These are phyloP conservation scores for Acipenser ruthenus DNA, from an alignment of 2,797 vertebrate species.

Conservation along the genomic window DNA sequence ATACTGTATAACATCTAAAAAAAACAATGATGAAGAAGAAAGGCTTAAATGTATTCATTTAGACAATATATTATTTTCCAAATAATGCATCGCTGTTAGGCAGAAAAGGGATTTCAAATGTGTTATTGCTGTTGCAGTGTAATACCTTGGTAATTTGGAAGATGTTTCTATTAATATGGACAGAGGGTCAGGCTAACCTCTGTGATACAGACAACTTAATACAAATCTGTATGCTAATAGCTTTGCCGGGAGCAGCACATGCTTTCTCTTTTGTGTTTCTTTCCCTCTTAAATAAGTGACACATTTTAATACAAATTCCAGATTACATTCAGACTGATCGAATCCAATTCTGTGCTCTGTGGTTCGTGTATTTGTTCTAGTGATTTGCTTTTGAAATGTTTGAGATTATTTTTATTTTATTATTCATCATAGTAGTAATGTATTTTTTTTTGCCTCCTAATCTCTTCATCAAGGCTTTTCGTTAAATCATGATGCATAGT, in stretches of 20 bases:
- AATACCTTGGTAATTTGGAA: slow-evolving; percentile 15
- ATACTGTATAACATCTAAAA: not conserved
- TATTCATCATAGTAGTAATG: slow-evolving; percentile 60
- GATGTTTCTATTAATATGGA: slow-evolving; percentile 22
- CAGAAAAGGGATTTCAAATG: slow-evolving; percentile 10
- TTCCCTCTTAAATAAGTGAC: slow-evolving; percentile 28
- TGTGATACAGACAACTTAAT: slow-evolving; percentile 39
- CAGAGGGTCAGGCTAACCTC: slow-evolving; percentile 24
- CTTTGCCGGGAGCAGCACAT: slow-evolving; percentile 37
- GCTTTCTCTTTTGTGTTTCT: slow-evolving; percentile 39
- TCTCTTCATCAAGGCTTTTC: slow-evolving; percentile 79
- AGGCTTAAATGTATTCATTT: slow-evolving; percentile 4
- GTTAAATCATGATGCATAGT: slow-evolving; percentile 82
- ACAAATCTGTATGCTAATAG: slow-evolving; percentile 50
- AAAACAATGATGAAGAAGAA: not conserved
- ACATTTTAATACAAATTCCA: slow-evolving; percentile 59
- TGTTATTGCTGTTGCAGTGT: slow-evolving; percentile 12
- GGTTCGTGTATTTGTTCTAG: slow-evolving; percentile 56
- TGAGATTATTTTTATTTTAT: slow-evolving; percentile 55
- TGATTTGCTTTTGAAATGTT: slow-evolving; percentile 52
- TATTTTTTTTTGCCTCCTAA: slow-evolving; percentile 61
- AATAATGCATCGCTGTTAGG: slow-evolving; percentile 6
- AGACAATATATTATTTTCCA: slow-evolving; percentile 6
- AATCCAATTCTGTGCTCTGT: slow-evolving; percentile 42
- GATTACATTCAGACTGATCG: slow-evolving; percentile 48